These are phyloP conservation scores for Gorsachius goisagi DNA, from an alignment of 2,113 vertebrate genomes.

Conservation along the genomic window DNA sequence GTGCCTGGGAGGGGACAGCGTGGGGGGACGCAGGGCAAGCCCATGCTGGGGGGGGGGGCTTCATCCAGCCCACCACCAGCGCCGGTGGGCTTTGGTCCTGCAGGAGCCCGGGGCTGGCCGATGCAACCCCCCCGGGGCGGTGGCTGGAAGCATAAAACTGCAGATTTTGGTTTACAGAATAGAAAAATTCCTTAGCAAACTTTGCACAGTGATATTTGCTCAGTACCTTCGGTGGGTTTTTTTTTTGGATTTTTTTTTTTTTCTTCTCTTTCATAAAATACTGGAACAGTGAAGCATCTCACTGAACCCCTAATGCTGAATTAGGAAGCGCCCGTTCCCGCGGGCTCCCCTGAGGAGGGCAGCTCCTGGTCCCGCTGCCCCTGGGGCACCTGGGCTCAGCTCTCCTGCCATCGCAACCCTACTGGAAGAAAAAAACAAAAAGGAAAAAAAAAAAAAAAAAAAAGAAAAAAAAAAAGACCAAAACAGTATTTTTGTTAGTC, in stretches of 20 bases:
- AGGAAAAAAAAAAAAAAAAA: slow-evolving; percentile 35
- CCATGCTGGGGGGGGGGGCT: background rate
- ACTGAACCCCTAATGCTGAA: background rate
- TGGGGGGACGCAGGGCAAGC: background rate
- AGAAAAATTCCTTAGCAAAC: slow-evolving; percentile 58
- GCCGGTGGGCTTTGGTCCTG: fast-evolving
- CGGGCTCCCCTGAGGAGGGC: background rate
- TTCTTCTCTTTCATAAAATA: background rate
- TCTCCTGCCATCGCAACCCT: background rate
- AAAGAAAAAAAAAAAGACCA: slow-evolving; percentile 66
- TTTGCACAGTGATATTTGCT: slow-evolving; percentile 66
- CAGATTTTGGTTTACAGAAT: slow-evolving; percentile 52
- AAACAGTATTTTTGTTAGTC: slow-evolving; percentile 75
- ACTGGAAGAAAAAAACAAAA: slow-evolving; percentile 56
- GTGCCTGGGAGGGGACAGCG: background rate
- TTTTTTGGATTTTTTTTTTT: background rate
- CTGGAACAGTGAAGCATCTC: slow-evolving; percentile 17
- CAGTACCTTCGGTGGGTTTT: background rate
- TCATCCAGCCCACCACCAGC: background rate
- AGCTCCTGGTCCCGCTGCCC: background rate
- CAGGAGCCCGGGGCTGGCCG: background rate
- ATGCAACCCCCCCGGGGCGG: fast-evolving
- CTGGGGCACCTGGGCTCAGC: background rate
- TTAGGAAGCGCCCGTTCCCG: background rate
- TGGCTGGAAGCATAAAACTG: slow-evolving; percentile 31